Percentiles rank a stretch among this genome's conserved stretches.
phyloP scores from a whole-genome alignment of 2,888 invertebrate genomes.

The Netelia inedita region DNA sequence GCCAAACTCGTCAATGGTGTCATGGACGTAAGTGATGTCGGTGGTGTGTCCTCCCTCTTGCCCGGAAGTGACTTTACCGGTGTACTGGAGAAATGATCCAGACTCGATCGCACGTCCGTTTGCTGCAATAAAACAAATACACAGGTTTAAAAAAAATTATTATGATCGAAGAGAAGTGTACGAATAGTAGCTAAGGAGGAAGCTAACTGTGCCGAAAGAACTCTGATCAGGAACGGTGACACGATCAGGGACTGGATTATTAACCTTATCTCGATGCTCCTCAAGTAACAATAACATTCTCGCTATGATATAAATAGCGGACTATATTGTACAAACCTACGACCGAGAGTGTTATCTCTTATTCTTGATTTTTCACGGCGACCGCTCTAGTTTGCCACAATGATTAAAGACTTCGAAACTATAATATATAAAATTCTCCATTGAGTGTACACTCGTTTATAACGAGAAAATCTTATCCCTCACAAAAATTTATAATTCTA shows the following conservation, averaged over 20 bases:
- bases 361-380: conserved; percentile 56
- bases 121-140: conserved; percentile 76
- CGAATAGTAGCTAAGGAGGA: too few species aligned
- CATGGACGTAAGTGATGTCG: conserved; percentile 83
- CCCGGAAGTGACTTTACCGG: conserved; percentile 83
- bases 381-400: conserved; percentile 65
- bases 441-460: background rate
- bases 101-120: conserved; percentile 83
- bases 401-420: conserved; percentile 31
- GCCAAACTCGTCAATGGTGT: conserved; percentile 84
- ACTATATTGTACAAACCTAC: background rate
- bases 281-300: background rate
- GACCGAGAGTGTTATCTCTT: conserved; percentile 59
- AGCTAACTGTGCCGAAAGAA: too few species aligned
- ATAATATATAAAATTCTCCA: background rate
- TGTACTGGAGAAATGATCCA: conserved; percentile 84
- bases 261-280: too few species aligned
- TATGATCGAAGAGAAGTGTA: background rate
- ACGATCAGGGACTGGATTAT: too few species aligned
- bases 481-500: background rate
- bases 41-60: conserved; percentile 84
- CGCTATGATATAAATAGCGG: background rate
- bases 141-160: background rate
- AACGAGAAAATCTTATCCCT: background rate
- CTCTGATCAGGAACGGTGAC: too few species aligned